Evolutionary conservation across 2,888 invertebrate genomes (phyloP).

Genomic region (Deladenus siricidicola): DNA sequence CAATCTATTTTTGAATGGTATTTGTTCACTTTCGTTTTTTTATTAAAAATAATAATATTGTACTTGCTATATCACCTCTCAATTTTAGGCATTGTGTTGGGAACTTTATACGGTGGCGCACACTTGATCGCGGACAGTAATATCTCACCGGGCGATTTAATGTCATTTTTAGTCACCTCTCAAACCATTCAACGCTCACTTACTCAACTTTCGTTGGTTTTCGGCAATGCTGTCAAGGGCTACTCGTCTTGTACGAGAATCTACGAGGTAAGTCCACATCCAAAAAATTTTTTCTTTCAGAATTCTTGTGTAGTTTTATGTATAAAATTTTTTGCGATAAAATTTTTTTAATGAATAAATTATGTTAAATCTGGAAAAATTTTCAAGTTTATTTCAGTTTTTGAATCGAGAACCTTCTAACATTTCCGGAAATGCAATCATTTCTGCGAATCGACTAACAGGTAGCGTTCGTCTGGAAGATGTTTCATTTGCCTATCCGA

Average conservation of each 20-base stretch:
- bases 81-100: slow-evolving; percentile 70
- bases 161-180: slow-evolving; percentile 89
- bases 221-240: slow-evolving; percentile 80
- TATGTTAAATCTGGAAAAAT: too few relatives aligned
- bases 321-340: too few relatives aligned
- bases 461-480: slow-evolving; percentile 77
- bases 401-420: slow-evolving; percentile 31
- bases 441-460: slow-evolving; percentile 66
- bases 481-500: slow-evolving; percentile 81
- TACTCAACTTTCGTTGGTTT: slow-evolving; percentile 77
- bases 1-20: slow-evolving; percentile 59
- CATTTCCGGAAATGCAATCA: slow-evolving; percentile 63
- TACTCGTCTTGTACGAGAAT: slow-evolving; percentile 20
- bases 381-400: slow-evolving; percentile 5
- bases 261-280: slow-evolving; percentile 5
- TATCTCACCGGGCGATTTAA: slow-evolving; percentile 78
- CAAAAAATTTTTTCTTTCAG: background rate
- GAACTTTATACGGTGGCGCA: slow-evolving; percentile 81
- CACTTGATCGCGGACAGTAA: slow-evolving; percentile 73
- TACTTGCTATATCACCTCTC: slow-evolving; percentile 7
- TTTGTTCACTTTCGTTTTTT: background rate
- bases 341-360: too few relatives aligned
- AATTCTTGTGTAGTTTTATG: too few relatives aligned
- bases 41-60: background rate
- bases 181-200: slow-evolving; percentile 89